Conservation (phyloP, 2,888 invertebrate genomes). For the Hypomecis punctinalis region DNA sequence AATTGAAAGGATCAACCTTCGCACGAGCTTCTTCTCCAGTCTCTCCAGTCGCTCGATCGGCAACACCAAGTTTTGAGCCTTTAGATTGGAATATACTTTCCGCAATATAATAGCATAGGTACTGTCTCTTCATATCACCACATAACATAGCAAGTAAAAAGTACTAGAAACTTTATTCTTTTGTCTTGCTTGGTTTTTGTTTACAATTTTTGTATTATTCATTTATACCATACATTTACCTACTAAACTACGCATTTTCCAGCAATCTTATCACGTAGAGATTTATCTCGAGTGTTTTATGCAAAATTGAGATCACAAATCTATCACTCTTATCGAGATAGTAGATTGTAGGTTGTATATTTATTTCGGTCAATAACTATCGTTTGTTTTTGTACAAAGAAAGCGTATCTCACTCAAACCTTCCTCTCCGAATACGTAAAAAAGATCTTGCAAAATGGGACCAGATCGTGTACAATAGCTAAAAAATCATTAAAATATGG, state of each 20-base stretch:
- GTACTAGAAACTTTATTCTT: no score
- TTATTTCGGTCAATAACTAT: slow-evolving; percentile 17
- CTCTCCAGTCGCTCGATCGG: no score
- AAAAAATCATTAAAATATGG: no score
- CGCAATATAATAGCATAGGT: no score
- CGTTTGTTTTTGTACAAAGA: slow-evolving; percentile 8
- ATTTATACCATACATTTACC: slow-evolving; percentile 2
- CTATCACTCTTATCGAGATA: slow-evolving; percentile 26
- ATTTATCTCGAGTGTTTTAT: slow-evolving; percentile 35
- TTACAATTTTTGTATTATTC: not conserved
- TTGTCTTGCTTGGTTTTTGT: not conserved
- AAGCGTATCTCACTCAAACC: not conserved
- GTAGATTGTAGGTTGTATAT: slow-evolving; percentile 25
- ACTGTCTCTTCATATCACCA: no score
- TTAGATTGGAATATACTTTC: no score
- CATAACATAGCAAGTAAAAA: no score
- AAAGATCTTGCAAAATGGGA: not conserved
- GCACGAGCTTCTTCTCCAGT: no score
- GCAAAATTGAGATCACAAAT: slow-evolving; percentile 35
- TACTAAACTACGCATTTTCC: slow-evolving; percentile 15
- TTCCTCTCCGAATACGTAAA: not conserved
- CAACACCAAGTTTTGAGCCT: no score
- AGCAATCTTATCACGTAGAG: slow-evolving; percentile 19
- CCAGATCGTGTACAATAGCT: no score
- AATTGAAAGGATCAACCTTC: no score